Conservation (phyloP, 2,888 invertebrate genomes). For the Drosophila setosimentum region DNA sequence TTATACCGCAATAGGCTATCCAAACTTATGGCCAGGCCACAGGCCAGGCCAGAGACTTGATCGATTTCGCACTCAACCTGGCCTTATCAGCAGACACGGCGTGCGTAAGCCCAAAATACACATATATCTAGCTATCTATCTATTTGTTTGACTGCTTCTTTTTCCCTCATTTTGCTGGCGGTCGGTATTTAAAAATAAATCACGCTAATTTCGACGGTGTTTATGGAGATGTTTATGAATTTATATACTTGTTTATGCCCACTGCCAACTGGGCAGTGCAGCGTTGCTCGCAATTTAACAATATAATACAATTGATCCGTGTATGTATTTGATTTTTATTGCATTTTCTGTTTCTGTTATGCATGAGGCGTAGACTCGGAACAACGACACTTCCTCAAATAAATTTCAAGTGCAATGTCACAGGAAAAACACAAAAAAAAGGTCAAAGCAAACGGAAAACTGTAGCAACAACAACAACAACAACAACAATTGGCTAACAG, state of each 20-base stretch:
- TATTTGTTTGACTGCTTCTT: conserved; percentile 7
- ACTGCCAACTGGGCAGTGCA: conserved; percentile 9
- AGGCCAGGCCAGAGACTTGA: not conserved
- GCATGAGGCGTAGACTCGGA: conserved; percentile 29
- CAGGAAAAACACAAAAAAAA: conserved; percentile 20
- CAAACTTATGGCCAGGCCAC: conserved; percentile 18
- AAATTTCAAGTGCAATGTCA: conserved; percentile 75
- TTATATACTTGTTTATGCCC: conserved; percentile 67
- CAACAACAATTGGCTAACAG: not conserved
- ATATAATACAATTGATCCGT: conserved; percentile 3
- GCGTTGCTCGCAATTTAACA: conserved; percentile 19
- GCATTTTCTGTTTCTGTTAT: conserved; percentile 32
- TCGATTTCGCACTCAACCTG: conserved; percentile 21
- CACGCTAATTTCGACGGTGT: conserved; percentile 54
- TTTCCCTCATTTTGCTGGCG: not conserved
- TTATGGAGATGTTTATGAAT: conserved; percentile 63
- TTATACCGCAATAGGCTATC: conserved; percentile 18
- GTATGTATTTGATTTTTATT: not conserved
- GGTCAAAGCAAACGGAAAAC: conserved; percentile 25
- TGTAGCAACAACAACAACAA: not conserved
- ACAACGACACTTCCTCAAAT: conserved; percentile 47
- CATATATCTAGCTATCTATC: not conserved
- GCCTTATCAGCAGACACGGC: conserved; percentile 40
- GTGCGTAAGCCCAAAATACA: conserved; percentile 52
- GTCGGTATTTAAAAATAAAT: conserved; percentile 59